Evolutionary conservation across 2,113 vertebrate species (phyloP).

Genomic region (Gallinago undulata): DNA sequence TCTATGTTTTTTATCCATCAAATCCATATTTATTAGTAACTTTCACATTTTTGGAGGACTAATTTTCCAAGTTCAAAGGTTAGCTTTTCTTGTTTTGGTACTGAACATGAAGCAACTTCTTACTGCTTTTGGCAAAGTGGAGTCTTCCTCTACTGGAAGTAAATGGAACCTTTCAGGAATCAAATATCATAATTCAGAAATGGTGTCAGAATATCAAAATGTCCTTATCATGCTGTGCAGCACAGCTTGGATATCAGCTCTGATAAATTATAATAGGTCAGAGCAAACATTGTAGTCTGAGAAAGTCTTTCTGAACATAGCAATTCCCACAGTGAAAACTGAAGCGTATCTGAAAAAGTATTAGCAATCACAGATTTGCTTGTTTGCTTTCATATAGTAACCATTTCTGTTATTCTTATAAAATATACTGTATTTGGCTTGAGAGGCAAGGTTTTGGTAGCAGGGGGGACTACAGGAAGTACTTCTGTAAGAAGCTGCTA

Average conservation of each 20-base stretch:
- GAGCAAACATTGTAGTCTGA: neutral
- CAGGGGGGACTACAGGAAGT: neutral
- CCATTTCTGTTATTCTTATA: neutral
- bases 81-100: conserved; percentile 41
- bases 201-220: neutral
- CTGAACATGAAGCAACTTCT: conserved; percentile 11
- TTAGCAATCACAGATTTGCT: neutral
- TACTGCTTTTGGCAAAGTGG: conserved; percentile 1
- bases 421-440: neutral
- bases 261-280: neutral
- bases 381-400: neutral
- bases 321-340: neutral
- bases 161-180: neutral
- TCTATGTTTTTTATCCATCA: conserved; percentile 5
- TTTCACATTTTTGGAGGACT: conserved; percentile 6
- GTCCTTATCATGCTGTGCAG: neutral
- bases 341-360: neutral
- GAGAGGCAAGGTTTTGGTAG: neutral
- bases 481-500: neutral
- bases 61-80: conserved; percentile 47
- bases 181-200: neutral
- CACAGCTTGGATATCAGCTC: neutral
- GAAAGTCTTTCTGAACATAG: neutral
- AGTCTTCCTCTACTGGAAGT: neutral
- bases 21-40: conserved; percentile 34